Evolutionary conservation across 2,113 vertebrate species (phyloP).

Genomic region (Corydoras maculifer): DNA sequence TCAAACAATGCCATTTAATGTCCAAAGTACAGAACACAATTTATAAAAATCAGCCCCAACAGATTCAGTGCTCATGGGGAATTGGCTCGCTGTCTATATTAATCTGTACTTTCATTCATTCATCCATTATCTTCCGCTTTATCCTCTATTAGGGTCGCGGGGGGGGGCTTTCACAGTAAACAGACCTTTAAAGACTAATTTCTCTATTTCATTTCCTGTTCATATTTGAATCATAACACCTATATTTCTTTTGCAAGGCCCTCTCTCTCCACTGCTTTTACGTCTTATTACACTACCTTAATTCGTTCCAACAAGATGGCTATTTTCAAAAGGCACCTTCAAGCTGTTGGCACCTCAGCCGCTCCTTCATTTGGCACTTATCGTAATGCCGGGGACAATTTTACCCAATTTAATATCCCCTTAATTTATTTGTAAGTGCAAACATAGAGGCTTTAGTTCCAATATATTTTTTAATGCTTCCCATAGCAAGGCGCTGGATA

Average conservation of each 20-base stretch:
- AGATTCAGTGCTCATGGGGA: too few relatives aligned
- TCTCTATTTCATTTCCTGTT: not conserved
- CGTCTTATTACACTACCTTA: slow-evolving; percentile 9
- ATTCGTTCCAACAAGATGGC: slow-evolving; percentile 22
- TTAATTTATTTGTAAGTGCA: slow-evolving; percentile 29
- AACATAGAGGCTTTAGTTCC: slow-evolving; percentile 22
- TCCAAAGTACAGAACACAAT: too few relatives aligned
- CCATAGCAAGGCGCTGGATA: not conserved
- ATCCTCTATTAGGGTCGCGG: too few relatives aligned
- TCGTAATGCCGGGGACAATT: slow-evolving; percentile 2
- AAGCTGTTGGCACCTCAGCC: slow-evolving; percentile 3
- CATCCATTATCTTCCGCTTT: too few relatives aligned
- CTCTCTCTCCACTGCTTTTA: slow-evolving; percentile 24
- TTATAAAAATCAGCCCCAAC: too few relatives aligned
- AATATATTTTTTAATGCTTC: slow-evolving; percentile 5
- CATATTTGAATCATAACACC: not conserved
- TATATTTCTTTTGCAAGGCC: not conserved
- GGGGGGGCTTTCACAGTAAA: not conserved
- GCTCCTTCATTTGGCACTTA: slow-evolving; percentile 26
- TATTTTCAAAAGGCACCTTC: slow-evolving; percentile 46
- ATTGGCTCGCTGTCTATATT: too few relatives aligned
- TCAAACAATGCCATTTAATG: too few relatives aligned
- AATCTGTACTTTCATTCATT: too few relatives aligned
- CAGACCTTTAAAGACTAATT: not conserved
- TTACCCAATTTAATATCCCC: slow-evolving; percentile 29